phyloP scores from a whole-genome alignment of 2,797 vertebrate species.

The Chanos chanos region DNA sequence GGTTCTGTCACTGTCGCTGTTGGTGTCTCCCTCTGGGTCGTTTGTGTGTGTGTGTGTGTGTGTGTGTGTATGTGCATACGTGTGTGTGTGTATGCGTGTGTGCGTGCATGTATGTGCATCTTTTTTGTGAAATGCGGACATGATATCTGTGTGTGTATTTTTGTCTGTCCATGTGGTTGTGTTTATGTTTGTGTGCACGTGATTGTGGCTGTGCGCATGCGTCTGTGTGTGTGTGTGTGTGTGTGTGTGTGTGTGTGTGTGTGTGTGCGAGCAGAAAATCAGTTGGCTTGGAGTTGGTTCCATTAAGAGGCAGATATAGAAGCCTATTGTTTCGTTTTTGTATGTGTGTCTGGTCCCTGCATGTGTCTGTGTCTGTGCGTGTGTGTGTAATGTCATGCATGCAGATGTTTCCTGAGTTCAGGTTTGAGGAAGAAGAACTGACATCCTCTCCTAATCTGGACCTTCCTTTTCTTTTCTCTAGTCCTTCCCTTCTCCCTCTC shows the following conservation, averaged over 20 bases:
- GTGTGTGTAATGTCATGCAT: constrained; percentile 48
- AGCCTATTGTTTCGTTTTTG: constrained; percentile 15
- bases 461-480: constrained; percentile 35
- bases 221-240: background rate
- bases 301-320: constrained; percentile 11
- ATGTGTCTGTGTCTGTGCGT: constrained; percentile 29
- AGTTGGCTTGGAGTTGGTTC: too few species aligned
- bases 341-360: background rate
- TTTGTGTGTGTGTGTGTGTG: constrained; percentile 7
- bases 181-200: constrained; percentile 21
- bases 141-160: background rate
- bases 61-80: constrained; percentile 21
- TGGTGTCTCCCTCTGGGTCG: too few species aligned
- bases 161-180: constrained; percentile 11
- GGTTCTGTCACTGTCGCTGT: too few species aligned
- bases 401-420: constrained; percentile 76
- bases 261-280: constrained; percentile 1
- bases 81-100: constrained; percentile 28
- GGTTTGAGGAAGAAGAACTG: constrained; percentile 68
- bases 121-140: background rate
- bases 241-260: constrained; percentile 33
- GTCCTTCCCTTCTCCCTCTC: constrained; percentile 22
- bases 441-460: constrained; percentile 62
- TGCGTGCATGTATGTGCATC: constrained; percentile 16
- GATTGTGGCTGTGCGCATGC: background rate